Conservation (phyloP, 2,113 vertebrate species). For the Echinops telfairi region DNA sequence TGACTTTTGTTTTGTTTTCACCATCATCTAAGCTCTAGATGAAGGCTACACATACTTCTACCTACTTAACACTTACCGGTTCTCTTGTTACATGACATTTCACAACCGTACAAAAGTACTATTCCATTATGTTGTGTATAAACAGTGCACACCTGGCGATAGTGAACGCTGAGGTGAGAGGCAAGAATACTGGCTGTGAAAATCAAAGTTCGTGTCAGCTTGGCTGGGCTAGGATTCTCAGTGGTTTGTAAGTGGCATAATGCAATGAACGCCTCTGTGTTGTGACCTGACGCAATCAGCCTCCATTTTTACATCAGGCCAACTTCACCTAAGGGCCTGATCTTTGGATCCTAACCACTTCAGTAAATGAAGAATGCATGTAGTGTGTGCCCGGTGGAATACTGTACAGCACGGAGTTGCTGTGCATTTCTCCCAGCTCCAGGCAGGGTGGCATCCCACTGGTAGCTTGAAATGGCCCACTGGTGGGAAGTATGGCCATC, state of each 20-base stretch:
- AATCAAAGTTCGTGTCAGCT: not conserved
- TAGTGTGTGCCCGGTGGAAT: not conserved
- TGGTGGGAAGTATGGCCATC: not conserved
- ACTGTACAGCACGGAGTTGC: too few species aligned
- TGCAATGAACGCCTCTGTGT: too few species aligned
- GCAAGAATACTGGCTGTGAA: not conserved
- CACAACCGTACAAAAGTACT: not conserved
- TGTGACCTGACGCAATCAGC: not conserved
- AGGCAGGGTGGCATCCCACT: rapidly evolving
- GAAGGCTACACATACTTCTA: too few species aligned
- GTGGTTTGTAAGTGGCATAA: not conserved
- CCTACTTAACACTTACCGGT: not conserved
- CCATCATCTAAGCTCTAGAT: too few species aligned
- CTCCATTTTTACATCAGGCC: not conserved
- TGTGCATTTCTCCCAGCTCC: not conserved
- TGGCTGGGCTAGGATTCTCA: not conserved
- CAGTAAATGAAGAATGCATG: not conserved
- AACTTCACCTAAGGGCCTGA: not conserved
- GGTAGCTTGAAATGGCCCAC: not conserved
- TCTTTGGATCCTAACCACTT: not conserved
- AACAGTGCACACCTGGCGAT: not conserved
- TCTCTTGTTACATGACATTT: not conserved
- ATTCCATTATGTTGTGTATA: not conserved
- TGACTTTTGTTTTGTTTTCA: too few species aligned
- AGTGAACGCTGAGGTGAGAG: not conserved